Conservation (phyloP, 2,888 invertebrate genomes). For the Drosophila multiciliata region DNA sequence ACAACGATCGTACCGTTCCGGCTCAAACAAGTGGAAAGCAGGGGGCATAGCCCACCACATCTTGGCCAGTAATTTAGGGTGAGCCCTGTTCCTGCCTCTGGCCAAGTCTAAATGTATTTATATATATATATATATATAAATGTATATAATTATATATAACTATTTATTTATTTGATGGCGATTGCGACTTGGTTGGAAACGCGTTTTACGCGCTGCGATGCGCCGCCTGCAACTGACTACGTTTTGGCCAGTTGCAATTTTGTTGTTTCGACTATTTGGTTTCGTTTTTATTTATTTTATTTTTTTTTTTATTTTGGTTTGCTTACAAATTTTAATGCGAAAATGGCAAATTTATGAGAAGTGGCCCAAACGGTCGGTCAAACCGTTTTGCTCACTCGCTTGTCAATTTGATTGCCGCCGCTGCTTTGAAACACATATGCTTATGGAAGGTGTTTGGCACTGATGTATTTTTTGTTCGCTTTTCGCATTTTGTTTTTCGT, state of each 20-base stretch:
- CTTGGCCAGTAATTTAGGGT: constrained; percentile 1
- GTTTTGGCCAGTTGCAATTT: constrained; percentile 25
- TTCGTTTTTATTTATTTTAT: background rate
- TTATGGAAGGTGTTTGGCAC: constrained; percentile 75
- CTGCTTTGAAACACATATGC: constrained; percentile 63
- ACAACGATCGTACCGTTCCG: constrained; percentile 65
- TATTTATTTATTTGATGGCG: background rate
- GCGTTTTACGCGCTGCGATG: constrained; percentile 69
- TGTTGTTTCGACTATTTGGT: constrained; percentile 24
- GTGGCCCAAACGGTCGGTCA: constrained; percentile 47
- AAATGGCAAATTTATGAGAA: constrained; percentile 83
- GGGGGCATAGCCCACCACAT: constrained; percentile 55
- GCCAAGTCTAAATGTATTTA: constrained; percentile 1
- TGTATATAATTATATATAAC: background rate
- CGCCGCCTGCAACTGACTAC: constrained; percentile 69
- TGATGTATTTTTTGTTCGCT: constrained; percentile 32
- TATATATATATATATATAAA: background rate
- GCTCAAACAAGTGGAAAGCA: constrained; percentile 60
- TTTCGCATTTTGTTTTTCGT: constrained; percentile 10
- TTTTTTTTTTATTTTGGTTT: constrained; percentile 52
- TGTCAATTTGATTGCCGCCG: constrained; percentile 73
- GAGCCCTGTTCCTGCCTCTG: constrained; percentile 2
- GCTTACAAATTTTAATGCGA: constrained; percentile 82
- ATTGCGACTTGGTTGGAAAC: constrained; percentile 34
- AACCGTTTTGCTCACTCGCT: constrained; percentile 71